Base-by-base conservation (phyloP, 2,888 invertebrate species). In the Sesia apiformis region DNA sequence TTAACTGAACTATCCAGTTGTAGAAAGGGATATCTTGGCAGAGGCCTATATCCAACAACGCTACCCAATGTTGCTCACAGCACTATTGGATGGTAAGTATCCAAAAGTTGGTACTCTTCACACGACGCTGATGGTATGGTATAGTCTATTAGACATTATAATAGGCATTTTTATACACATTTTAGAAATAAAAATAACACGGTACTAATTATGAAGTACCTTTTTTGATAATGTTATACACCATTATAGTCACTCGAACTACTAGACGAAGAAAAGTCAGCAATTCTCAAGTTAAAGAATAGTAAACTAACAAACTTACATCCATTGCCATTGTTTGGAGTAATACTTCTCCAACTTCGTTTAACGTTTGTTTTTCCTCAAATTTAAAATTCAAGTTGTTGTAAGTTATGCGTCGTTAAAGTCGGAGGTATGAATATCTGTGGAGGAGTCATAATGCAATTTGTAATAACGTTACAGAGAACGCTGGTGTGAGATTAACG, bases 401-500 rank as follows among this genome's bases (percentile, higher is more conserved):
- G 52, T 69, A 61, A 67, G 63, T 64, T 62, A 66, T 60, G 55
- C 57, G 55, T 55, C 56, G 58, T 54, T 60, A 64, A 63, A 64
- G 61, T 58, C 65, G 63, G 64, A 68, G 68, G 66, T 72, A 72
- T 70, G 73, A 73, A 74, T 73, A 72, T 70, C 66, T 23, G 23
- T 23, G 23, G 23, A 23, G 23, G 61, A 67, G 69, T 69, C 70
- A 70, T 78, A 77, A 78, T 74, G 78, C 76, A 75, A 77, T 79
- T 78, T 78, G 78, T 74, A 76, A 76, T 79, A 76, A 76, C 76
- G 77, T 80, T 80, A 79, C 72, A 67, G 65, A 69, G 72, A 70
- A 57, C 60, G 57, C 58, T 54, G 41, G 54, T 53, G 56, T 40
- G 61, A 69, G 73, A 78, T 76, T 78, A 81, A 80, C 75, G 76